Percentiles rank a stretch among this genome's conserved stretches.
These are phyloP conservation scores for Helicolenus hilgendorfi DNA, from an alignment of 2,797 vertebrate species.

Conservation along the genomic window DNA sequence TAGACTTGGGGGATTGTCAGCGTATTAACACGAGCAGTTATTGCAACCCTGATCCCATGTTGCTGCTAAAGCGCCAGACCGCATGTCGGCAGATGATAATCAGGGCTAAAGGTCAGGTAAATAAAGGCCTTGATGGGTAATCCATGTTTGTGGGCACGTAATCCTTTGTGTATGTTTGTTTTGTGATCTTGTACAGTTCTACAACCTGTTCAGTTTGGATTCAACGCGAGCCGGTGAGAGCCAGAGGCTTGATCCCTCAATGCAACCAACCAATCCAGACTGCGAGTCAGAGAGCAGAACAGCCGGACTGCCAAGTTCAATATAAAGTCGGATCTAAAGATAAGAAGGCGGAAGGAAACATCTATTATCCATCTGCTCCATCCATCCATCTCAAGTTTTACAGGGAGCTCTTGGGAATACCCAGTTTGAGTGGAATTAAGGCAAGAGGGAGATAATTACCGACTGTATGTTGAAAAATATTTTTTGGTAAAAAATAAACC, in stretches of 20 bases:
- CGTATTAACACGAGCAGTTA: constrained; percentile 38
- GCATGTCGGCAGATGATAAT: constrained; percentile 33
- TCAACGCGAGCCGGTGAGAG: not conserved
- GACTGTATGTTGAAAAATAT: not conserved
- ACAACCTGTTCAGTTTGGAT: constrained; percentile 39
- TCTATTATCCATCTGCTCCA: constrained; percentile 10
- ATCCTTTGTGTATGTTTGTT: constrained; percentile 43
- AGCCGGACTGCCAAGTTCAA: constrained; percentile 5
- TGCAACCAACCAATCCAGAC: constrained; percentile 16
- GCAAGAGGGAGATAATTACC: not conserved
- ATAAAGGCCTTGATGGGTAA: constrained; percentile 35
- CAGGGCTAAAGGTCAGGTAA: constrained; percentile 43
- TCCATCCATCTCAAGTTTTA: constrained; percentile 17
- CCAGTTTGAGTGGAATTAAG: not conserved
- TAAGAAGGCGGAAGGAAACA: constrained; percentile 6
- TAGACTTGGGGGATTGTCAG: not conserved
- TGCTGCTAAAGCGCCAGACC: not conserved
- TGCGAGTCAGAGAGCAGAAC: not conserved
- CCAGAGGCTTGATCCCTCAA: constrained; percentile 17
- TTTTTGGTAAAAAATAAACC: not conserved
- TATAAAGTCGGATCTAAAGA: constrained; percentile 19
- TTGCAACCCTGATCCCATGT: constrained; percentile 7
- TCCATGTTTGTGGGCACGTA: constrained; percentile 39
- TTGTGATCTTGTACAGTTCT: not conserved
- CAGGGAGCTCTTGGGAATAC: not conserved